phyloP scores from a whole-genome alignment of 2,888 invertebrate genomes.

The Epinotia demarniana region DNA sequence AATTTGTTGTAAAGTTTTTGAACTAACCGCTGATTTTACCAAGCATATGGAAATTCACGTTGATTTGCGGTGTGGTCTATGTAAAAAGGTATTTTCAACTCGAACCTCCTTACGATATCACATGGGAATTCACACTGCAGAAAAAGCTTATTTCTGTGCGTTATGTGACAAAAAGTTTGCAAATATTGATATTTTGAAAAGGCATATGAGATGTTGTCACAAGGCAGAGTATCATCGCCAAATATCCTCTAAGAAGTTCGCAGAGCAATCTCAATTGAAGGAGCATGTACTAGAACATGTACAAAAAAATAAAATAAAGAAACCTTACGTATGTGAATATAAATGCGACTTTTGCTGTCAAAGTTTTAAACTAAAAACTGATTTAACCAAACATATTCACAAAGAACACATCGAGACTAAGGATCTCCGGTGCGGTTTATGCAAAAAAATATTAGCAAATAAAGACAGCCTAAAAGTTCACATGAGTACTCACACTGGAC shows the following conservation, averaged over 20 bases:
- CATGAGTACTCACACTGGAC: not conserved
- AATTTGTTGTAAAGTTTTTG: constrained; percentile 3
- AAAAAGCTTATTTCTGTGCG: not conserved
- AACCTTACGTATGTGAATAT: not conserved
- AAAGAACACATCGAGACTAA: not conserved
- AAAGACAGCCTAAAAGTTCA: not conserved
- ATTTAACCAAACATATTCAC: constrained; percentile 9
- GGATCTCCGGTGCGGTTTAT: not conserved
- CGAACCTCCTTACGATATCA: not conserved
- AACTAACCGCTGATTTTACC: not conserved
- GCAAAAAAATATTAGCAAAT: not conserved
- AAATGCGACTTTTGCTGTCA: constrained; percentile 21
- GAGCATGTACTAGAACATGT: too few species aligned
- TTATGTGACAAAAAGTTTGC: constrained; percentile 2
- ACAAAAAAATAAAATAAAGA: not conserved
- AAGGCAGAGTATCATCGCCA: too few species aligned
- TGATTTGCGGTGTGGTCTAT: not conserved
- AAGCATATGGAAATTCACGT: not conserved
- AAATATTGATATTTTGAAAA: not conserved
- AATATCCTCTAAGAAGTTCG: too few species aligned
- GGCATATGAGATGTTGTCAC: not conserved
- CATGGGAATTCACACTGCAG: not conserved
- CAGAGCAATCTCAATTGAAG: too few species aligned
- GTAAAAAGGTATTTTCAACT: constrained; percentile 7
- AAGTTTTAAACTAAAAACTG: constrained; percentile 10